These are phyloP conservation scores for Hippasteria phrygiana DNA, from an alignment of 53 echinoderm and acorn worm genomes.

Conservation along the genomic window DNA sequence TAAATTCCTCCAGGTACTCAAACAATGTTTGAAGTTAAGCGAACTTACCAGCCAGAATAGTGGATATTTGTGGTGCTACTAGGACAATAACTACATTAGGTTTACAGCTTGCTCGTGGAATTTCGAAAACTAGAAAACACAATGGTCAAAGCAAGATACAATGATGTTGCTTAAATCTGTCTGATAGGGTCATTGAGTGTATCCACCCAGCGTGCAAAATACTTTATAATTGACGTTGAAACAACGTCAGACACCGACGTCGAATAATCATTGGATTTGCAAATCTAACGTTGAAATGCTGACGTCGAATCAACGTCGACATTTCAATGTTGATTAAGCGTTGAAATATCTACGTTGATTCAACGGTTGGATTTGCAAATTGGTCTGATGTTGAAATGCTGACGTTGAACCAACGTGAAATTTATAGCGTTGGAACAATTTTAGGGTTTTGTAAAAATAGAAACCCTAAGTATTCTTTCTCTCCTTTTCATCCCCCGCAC, in stretches of 20 bases:
- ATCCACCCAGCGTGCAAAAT: not conserved
- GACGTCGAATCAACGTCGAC: no score
- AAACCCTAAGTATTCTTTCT: no score
- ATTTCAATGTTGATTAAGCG: no score
- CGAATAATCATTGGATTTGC: no score
- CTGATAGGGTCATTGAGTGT: not conserved
- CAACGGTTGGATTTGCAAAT: no score
- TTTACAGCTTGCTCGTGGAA: not conserved
- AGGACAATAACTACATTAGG: constrained; percentile 17
- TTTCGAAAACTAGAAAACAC: not conserved
- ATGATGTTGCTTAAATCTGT: not conserved
- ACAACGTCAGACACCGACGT: not conserved
- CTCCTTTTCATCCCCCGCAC: no score
- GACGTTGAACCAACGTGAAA: no score
- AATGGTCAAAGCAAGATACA: constrained; percentile 1
- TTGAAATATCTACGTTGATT: no score
- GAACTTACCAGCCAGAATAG: not conserved
- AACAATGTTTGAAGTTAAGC: constrained; percentile 12
- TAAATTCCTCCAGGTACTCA: not conserved
- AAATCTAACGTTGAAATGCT: no score
- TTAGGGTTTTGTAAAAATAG: no score
- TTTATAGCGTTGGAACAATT: no score
- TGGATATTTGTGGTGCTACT: not conserved
- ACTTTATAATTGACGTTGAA: not conserved
- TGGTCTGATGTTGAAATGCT: no score